Conservation (phyloP, 2,113 vertebrate genomes). For the Potamarius usumacintae region DNA sequence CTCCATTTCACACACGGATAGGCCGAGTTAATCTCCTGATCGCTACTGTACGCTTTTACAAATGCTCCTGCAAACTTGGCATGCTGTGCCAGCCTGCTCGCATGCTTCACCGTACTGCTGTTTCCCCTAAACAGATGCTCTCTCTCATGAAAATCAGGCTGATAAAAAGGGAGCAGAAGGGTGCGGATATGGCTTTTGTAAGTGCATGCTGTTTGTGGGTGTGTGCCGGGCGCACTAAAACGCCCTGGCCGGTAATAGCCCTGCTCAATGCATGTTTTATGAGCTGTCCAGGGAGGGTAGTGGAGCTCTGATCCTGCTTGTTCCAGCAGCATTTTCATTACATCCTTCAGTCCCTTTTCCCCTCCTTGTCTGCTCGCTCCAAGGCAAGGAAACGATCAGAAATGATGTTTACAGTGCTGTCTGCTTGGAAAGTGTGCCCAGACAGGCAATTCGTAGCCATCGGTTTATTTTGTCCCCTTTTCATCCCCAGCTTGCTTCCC, state of each 20-base stretch:
- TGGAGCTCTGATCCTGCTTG: constrained; percentile 69
- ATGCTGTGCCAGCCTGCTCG: constrained; percentile 52
- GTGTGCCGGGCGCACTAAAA: constrained; percentile 58
- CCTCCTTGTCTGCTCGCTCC: constrained; percentile 38
- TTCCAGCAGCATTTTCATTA: constrained; percentile 66
- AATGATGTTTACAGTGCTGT: constrained; percentile 59
- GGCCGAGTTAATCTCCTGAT: constrained; percentile 75
- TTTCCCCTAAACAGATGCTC: constrained; percentile 55
- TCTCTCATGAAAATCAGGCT: constrained; percentile 52
- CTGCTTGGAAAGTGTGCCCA: constrained; percentile 45
- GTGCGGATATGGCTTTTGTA: constrained; percentile 45
- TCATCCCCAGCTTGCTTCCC: not conserved
- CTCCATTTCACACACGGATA: constrained; percentile 79
- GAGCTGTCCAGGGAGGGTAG: constrained; percentile 70
- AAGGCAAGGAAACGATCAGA: constrained; percentile 54
- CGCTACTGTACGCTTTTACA: constrained; percentile 69
- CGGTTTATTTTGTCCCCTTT: constrained; percentile 12
- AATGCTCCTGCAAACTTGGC: constrained; percentile 38
- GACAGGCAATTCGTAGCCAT: constrained; percentile 26
- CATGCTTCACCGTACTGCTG: constrained; percentile 43
- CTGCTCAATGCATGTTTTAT: constrained; percentile 75
- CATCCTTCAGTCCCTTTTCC: constrained; percentile 42
- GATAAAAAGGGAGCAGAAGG: constrained; percentile 33
- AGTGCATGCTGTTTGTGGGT: constrained; percentile 49
- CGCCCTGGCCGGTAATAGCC: constrained; percentile 61